Percentiles rank a stretch among this genome's conserved stretches.
Conservation (phyloP, 2,113 vertebrate genomes). For the Rafetus swinhoei region DNA sequence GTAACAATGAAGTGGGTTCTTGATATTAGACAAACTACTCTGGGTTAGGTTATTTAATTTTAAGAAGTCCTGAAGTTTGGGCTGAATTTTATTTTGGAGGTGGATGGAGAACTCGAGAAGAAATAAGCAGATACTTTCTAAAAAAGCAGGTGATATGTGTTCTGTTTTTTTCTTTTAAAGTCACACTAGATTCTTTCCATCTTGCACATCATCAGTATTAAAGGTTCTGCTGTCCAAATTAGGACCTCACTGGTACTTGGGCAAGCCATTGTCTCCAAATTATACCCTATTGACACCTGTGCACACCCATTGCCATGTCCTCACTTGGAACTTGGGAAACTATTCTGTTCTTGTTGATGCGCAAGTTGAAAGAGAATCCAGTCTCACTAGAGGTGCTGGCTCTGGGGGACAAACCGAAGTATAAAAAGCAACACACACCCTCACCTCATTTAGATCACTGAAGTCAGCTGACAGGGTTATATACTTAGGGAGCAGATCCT, state of each 20-base stretch:
- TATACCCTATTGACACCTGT: background rate
- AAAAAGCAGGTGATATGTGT: background rate
- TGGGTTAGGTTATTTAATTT: slow-evolving; percentile 41
- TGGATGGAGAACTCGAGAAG: background rate
- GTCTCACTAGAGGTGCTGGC: accelerated
- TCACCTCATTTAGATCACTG: background rate
- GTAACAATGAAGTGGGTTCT: slow-evolving; percentile 36
- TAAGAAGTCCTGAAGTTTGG: slow-evolving; percentile 3
- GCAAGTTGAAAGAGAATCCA: background rate
- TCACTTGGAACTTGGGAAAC: background rate
- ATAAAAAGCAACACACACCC: background rate
- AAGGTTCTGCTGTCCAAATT: background rate
- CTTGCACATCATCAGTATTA: background rate
- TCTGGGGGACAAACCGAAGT: background rate
- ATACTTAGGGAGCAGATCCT: background rate
- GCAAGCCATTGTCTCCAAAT: background rate
- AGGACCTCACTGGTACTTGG: background rate
- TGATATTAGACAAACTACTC: slow-evolving; percentile 37
- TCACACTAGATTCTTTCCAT: background rate
- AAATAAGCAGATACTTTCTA: background rate
- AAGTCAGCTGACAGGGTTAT: background rate
- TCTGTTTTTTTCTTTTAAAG: background rate
- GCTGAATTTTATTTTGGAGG: background rate
- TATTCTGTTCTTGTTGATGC: background rate
- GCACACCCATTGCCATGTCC: background rate